A percentile compares a stretch with the other conserved stretches of the same genome.
phyloP scores from a whole-genome alignment of 2,888 invertebrate species.

The Protophormia terraenovae region DNA sequence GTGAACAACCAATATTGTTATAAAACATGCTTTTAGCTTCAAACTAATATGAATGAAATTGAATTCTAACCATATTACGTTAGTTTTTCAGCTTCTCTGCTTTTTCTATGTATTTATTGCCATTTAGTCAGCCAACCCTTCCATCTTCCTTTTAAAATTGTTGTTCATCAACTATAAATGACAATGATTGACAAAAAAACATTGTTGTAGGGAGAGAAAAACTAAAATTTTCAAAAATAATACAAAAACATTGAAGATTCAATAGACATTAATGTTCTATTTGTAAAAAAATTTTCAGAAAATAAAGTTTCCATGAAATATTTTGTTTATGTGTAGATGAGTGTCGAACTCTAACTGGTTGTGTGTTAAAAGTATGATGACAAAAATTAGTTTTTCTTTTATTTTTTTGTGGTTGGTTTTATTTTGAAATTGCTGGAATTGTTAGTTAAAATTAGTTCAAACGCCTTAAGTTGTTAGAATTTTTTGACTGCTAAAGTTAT shows the following conservation, averaged over 20 bases:
- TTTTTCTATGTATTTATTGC: neutral
- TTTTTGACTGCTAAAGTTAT: too few species aligned
- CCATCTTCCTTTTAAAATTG: neutral
- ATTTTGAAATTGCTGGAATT: too few species aligned
- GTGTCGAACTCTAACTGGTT: neutral
- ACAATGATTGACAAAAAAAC: slow-evolving; percentile 26
- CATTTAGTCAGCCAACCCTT: neutral
- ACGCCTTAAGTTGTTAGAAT: too few species aligned
- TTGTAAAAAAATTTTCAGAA: neutral
- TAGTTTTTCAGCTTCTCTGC: neutral
- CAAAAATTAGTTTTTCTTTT: too few species aligned
- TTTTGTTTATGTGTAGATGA: neutral
- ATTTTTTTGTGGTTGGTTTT: neutral
- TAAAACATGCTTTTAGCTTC: slow-evolving; percentile 24
- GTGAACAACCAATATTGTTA: neutral
- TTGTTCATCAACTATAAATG: neutral
- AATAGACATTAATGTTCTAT: neutral
- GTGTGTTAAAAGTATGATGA: neutral
- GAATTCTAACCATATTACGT: slow-evolving; percentile 12
- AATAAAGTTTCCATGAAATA: neutral
- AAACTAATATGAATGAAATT: slow-evolving; percentile 28
- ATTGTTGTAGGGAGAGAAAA: neutral
- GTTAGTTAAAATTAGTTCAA: too few species aligned
- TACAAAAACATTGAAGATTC: neutral
- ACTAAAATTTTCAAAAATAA: neutral